Base-by-base conservation (phyloP, 2,797 vertebrate genomes). In the Sebastes elongatus region DNA sequence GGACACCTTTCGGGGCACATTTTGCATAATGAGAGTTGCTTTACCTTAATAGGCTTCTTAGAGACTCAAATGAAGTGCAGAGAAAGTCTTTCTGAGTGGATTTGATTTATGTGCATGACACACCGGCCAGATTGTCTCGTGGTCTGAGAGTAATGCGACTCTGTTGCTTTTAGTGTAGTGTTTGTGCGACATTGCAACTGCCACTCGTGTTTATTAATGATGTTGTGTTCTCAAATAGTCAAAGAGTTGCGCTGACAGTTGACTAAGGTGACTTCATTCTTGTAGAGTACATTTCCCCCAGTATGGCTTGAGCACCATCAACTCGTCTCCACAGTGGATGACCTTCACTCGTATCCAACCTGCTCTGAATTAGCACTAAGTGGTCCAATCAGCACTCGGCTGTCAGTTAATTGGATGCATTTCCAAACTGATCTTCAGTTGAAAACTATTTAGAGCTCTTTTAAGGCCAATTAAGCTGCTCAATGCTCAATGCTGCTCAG, bases 401-500 rank as follows among this genome's bases (percentile, higher is more conserved):
- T 83, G 84, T 75, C 81, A 71, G 71, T 81, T 90, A 88, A 90
- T 89, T 85, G 87, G 74, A 80, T 53, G 60, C 52, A 60, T 85
- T 88, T 85, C 69, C 33, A 81, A 81, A 83, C 70, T 80, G 68
- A 89, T 88, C 82, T 71, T 69, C 46, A 60, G 74, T 76, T 66
- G 49, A 66, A 86, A 86, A 81, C 76, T 73, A 53, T 84, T 89
- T 74, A 79, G 76, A 35, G 38, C 46, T 74, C 66, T 87, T 90
- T 90, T 86, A 88, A 78, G 71, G 71, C 78, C 84, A 88, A 89
- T 89, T 87, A 86, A 86, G 84, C 76, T 23, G 30, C 46, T 78
- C 55, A 18, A 52, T n/a, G n/a, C n/a, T n/a, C n/a, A n/a, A n/a
- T n/a, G n/a, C n/a, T n/a, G n/a, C n/a, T 56, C 65, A 59, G 30